Evolutionary conservation across 1,140 invertebrate genomes (phyloP), one percentile per base, ranked within the genome.

Genomic region (Anastrepha obliqua): DNA sequence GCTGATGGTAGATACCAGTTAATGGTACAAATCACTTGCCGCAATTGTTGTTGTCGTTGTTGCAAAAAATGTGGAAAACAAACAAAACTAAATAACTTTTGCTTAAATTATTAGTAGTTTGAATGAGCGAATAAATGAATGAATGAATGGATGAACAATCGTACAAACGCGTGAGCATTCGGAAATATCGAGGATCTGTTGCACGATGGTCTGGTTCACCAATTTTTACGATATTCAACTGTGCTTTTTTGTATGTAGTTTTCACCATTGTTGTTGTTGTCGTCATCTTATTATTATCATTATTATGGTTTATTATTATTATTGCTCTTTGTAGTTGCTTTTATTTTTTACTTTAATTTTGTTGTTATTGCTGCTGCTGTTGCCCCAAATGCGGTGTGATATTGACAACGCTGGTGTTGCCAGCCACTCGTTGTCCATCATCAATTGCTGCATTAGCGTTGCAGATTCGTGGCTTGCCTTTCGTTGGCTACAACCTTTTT

Each of bases 11-110:
- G 51, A 3, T 6, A 74, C 85, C 86, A 58, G 85, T 86, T 65
- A 88, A 67, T 88, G 74, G 47, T 47, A 55, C n/a, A 81, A 81
- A 81, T 81, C 74, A 51, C 74, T 51, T 20, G n/a, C 47, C 55
- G 47, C 39, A 47, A n/a, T 74, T 44, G 44, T 17, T 51, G 47
- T 78, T 78, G 47, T 20, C 51, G 3, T 55, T 81, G n/a, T 81
- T 81, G 20, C n/a, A 85, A n/a, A 70, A 86, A 44, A 74, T 86
- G 70, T 64, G 60, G n/a, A 86, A 88, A 88, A 88, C 87, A 88
- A 88, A 88, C 85, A 88, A 88, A 88, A 59, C 65, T 67, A 78
- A 86, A 88, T 88, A 88, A 88, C 47, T 86, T 88, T 88, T 88
- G 67, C 87, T 88, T 88, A 88, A 88, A 88, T 86, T 88, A 88